Evolutionary conservation across 2,888 invertebrate species (phyloP).

Genomic region (Leucozona laternaria): DNA sequence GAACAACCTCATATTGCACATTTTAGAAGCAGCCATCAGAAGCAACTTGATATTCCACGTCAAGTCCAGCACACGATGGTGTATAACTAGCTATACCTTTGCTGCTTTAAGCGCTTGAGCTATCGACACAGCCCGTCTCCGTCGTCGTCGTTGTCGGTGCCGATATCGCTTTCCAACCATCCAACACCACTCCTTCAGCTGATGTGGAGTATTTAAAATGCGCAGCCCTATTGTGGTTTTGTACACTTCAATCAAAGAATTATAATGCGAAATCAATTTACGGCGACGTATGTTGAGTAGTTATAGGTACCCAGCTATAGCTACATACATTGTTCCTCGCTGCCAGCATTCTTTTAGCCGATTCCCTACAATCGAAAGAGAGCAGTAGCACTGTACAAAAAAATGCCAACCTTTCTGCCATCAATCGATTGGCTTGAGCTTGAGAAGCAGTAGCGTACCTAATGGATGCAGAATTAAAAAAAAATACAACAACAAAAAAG

Average conservation of each 20-base stretch:
- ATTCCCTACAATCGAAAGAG: constrained; percentile 34
- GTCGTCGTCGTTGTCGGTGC: constrained; percentile 7
- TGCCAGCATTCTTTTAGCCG: constrained; percentile 57
- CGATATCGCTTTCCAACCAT: constrained; percentile 14
- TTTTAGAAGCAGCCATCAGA: constrained; percentile 54
- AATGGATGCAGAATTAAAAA: constrained; percentile 56
- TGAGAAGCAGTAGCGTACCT: constrained; percentile 44
- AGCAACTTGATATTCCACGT: constrained; percentile 70
- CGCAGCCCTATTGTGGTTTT: constrained; percentile 73
- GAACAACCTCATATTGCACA: constrained; percentile 73
- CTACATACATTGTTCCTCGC: constrained; percentile 7
- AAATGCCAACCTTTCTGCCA: constrained; percentile 35
- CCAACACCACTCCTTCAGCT: constrained; percentile 28
- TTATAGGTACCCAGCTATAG: not conserved
- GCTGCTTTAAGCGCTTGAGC: constrained; percentile 42
- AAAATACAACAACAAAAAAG: constrained; percentile 19
- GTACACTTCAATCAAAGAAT: constrained; percentile 73
- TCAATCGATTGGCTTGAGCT: constrained; percentile 62
- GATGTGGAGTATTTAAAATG: constrained; percentile 68
- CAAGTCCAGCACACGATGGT: constrained; percentile 34
- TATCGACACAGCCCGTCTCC: not conserved
- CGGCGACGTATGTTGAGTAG: constrained; percentile 66
- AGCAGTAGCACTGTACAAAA: constrained; percentile 12
- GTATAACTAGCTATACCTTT: constrained; percentile 26
- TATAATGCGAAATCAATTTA: constrained; percentile 75